Conservation (phyloP, 92 coral and sea anemone genomes). For the Phenganax marumi region DNA sequence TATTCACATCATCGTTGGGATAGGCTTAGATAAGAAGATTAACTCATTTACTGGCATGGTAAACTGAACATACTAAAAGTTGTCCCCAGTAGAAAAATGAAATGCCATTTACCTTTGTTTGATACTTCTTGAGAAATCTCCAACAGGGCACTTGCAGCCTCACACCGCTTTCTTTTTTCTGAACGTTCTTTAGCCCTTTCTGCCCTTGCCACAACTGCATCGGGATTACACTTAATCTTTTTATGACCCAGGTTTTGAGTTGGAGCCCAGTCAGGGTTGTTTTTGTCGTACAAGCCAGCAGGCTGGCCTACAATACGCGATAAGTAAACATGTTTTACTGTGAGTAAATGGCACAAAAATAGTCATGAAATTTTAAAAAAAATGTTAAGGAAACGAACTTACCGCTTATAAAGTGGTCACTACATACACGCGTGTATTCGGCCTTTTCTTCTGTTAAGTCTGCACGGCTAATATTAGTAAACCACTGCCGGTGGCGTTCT, state of each 20-base stretch:
- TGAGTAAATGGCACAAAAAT: too few species aligned
- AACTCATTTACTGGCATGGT: too few species aligned
- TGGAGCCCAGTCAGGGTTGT: background rate
- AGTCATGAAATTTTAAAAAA: background rate
- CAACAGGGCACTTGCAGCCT: too few species aligned
- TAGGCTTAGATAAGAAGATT: too few species aligned
- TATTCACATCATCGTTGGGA: too few species aligned
- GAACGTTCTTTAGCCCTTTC: background rate
- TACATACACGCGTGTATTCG: conserved; percentile 55
- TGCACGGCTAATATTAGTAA: conserved; percentile 46
- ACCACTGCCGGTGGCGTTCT: conserved; percentile 52
- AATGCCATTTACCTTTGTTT: too few species aligned
- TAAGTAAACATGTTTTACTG: too few species aligned
- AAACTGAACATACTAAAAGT: too few species aligned
- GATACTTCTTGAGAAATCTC: too few species aligned
- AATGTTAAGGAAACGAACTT: conserved; percentile 12
- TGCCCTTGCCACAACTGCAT: background rate
- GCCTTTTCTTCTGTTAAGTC: conserved; percentile 59
- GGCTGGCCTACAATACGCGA: background rate
- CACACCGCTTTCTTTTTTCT: background rate
- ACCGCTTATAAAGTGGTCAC: conserved; percentile 64
- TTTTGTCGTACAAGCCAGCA: background rate
- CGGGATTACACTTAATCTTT: background rate
- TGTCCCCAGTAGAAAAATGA: too few species aligned
- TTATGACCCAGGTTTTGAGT: background rate